Conservation (phyloP, 2,888 invertebrate species). For the Hypolimnas misippus region DNA sequence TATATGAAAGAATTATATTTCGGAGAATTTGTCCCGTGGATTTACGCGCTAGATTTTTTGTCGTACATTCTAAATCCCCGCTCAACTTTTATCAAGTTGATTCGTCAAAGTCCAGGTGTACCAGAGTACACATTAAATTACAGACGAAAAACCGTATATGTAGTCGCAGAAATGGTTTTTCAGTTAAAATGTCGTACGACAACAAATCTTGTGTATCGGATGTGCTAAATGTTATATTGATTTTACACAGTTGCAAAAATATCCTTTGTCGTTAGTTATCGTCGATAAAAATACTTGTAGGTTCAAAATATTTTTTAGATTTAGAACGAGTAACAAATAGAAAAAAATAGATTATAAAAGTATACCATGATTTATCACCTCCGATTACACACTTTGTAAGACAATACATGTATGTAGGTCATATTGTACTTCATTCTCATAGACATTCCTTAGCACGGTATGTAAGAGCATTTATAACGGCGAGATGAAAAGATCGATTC, state of each 20-base stretch:
- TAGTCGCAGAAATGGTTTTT: not conserved
- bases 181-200: not conserved
- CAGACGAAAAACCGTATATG: not conserved
- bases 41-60: not conserved
- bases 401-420: constrained; percentile 4
- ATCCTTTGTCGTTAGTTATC: not conserved
- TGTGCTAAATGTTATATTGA: constrained; percentile 1
- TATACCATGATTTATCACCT: not conserved
- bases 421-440: not conserved
- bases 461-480: constrained; percentile 40
- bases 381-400: not conserved
- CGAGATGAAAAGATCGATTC: constrained; percentile 79
- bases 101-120: constrained; percentile 5
- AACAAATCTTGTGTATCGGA: not conserved
- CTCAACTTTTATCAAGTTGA: not conserved
- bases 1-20: not conserved
- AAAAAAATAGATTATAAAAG: no score
- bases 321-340: no score
- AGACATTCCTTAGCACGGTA: constrained; percentile 7
- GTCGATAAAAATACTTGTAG: no score
- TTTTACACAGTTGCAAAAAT: not conserved
- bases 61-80: not conserved
- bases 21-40: not conserved
- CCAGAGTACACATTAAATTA: not conserved
- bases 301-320: no score